A percentile compares a stretch with the other conserved stretches of the same genome.
Evolutionary conservation across 2,797 vertebrate species (phyloP).

Genomic region (Botia almorhae): DNA sequence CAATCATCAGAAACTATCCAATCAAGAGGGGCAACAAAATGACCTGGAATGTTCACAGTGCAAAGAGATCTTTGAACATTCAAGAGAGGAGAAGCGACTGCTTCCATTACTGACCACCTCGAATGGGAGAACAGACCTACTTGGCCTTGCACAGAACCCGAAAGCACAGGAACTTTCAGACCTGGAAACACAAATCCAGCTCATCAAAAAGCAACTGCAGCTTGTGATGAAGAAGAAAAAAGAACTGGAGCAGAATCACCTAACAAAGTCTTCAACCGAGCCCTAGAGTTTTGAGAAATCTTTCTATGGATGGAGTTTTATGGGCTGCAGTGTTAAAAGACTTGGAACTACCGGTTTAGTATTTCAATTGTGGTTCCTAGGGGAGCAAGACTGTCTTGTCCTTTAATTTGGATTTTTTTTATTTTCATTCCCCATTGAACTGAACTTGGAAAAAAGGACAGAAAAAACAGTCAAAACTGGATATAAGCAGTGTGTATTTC

Average conservation of each 20-base stretch:
- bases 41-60: slow-evolving; percentile 77
- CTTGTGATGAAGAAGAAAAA: slow-evolving; percentile 90
- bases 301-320: slow-evolving; percentile 32
- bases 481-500: slow-evolving; percentile 27
- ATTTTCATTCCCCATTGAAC: slow-evolving; percentile 36
- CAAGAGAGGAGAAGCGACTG: slow-evolving; percentile 78
- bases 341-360: slow-evolving; percentile 22
- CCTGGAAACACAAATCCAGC: slow-evolving; percentile 91
- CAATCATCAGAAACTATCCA: slow-evolving; percentile 79
- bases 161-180: slow-evolving; percentile 90
- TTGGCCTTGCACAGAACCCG: slow-evolving; percentile 76
- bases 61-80: slow-evolving; percentile 75
- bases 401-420: slow-evolving; percentile 3
- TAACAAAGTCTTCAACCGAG: slow-evolving; percentile 63
- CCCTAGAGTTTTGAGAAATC: slow-evolving; percentile 57
- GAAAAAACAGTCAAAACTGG: not conserved
- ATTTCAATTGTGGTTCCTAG: slow-evolving; percentile 39
- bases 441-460: slow-evolving; percentile 12
- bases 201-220: slow-evolving; percentile 94
- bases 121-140: slow-evolving; percentile 89
- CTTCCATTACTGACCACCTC: slow-evolving; percentile 79
- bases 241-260: slow-evolving; percentile 91
- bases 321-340: slow-evolving; percentile 33
- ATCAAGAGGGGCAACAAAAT: slow-evolving; percentile 80
- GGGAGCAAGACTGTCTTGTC: slow-evolving; percentile 6